Evolutionary conservation across 2,888 invertebrate species (phyloP).

Genomic region (Apodemia duryi): DNA sequence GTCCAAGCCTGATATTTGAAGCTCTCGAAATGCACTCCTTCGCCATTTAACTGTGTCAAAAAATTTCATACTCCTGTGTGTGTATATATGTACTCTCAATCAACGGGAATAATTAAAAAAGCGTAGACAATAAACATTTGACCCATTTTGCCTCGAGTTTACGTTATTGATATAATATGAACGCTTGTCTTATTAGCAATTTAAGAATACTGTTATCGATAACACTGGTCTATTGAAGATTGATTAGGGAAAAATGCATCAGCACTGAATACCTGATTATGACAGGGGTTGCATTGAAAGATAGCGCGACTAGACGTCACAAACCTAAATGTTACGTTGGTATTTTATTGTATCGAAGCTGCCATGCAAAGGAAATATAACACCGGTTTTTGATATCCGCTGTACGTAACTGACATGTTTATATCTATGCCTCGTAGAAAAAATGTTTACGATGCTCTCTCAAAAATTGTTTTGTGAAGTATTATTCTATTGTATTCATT

Average conservation of each 20-base stretch:
- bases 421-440: slow-evolving; percentile 21
- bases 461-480: slow-evolving; percentile 3
- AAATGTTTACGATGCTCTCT: slow-evolving; percentile 17
- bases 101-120: not conserved
- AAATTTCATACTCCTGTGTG: no score
- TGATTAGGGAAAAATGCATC: slow-evolving; percentile 65
- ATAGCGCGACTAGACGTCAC: slow-evolving; percentile 36
- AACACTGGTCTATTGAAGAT: slow-evolving; percentile 38
- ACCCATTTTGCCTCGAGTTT: not conserved
- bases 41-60: no score
- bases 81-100: not conserved
- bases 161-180: not conserved
- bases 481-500: slow-evolving; percentile 3
- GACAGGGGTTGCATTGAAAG: slow-evolving; percentile 49
- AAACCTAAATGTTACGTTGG: slow-evolving; percentile 41
- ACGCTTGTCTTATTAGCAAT: slow-evolving; percentile 10
- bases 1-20: no score
- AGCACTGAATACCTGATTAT: slow-evolving; percentile 52
- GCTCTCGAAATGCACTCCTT: no score
- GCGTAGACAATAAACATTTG: no score
- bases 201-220: slow-evolving; percentile 11
- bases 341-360: slow-evolving; percentile 30
- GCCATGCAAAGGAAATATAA: slow-evolving; percentile 31
- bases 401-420: slow-evolving; percentile 35
- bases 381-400: slow-evolving; percentile 27